Base-by-base conservation (phyloP, 2,888 invertebrate species). In the Elgonia sp. region DNA sequence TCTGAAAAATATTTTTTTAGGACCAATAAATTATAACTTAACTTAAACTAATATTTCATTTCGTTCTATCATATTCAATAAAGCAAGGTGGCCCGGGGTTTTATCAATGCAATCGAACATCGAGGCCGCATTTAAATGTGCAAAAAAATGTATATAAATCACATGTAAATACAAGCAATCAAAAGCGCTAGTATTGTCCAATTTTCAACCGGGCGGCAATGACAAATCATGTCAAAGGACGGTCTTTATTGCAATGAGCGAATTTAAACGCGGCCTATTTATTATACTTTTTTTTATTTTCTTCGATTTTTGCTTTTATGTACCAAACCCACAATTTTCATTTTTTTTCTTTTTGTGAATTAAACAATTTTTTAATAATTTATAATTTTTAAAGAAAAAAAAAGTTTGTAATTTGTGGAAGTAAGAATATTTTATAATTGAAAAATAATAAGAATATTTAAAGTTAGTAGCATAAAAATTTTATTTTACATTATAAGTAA, bases 1-100 rank as follows among this genome's bases (percentile, higher is more conserved):
- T 42, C 14, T 42, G 9, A 14, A 42, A 42, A 42, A 42, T 42
- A 42, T 42, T 42, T 42, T 9, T 42, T 12, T 42, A 1, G 14
- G 14, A 42, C 9, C 8, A 7, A 12, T 1, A 42, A 42, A 42
- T 14, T 42, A 42, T 42, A 42, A 42, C 1, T 42, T 42, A 42
- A 42, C 14, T 4, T 12, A 42, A 42, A 42, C 8, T 1, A 42
- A 21, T 29, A 62, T 37, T 37, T 62, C 16, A 62, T 62, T 37
- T 62, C 16, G 14, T 14, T 29, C 16, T 65, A 14, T 46, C 46
- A 53, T 53, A n/a, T n/a, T 53, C 16, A 39, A 75, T 57, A 70
- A 86, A 86, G 57, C 73, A 70, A 89, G 91, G 90, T 91, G 91
- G 91, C 73, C 91, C 91, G 91, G 91, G 89, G 65, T 69, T 77